Percentiles rank a stretch among this genome's conserved stretches.
Conservation (phyloP, 2,888 invertebrate species). For the Megalurothrips usitatus region DNA sequence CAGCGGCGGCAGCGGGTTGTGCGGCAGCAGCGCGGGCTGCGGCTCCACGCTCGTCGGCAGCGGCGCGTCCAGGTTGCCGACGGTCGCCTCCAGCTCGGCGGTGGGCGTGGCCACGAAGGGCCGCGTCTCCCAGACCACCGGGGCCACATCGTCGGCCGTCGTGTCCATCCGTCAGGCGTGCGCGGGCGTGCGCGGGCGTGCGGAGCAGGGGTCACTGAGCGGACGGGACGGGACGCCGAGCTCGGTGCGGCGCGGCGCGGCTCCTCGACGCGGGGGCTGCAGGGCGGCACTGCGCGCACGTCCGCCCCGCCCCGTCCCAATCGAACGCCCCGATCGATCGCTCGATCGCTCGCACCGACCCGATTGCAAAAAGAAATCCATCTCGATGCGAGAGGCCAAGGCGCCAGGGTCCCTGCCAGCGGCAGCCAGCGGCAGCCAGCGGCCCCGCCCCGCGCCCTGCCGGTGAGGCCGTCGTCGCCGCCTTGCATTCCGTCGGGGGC, state of each 20-base stretch:
- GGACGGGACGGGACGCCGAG: neutral
- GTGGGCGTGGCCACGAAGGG: conserved; percentile 15
- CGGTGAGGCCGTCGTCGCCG: neutral
- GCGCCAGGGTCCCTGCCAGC: neutral
- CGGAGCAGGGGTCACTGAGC: neutral
- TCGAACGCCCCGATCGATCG: neutral
- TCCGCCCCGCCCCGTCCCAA: neutral
- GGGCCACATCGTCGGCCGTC: neutral
- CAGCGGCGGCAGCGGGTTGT: conserved; percentile 23
- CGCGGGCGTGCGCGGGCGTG: neutral
- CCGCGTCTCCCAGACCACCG: conserved; percentile 18
- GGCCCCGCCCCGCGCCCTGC: neutral
- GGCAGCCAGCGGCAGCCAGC: neutral
- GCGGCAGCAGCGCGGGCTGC: conserved; percentile 14
- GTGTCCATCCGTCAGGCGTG: neutral
- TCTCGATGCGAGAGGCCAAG: conserved; percentile 20
- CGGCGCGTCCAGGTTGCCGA: neutral
- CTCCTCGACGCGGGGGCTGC: neutral
- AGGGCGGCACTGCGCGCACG: neutral
- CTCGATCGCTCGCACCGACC: neutral
- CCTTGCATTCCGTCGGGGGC: neutral
- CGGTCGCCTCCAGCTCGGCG: neutral
- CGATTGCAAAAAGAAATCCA: conserved; percentile 25
- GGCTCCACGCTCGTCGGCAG: conserved; percentile 18
- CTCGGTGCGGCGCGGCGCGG: neutral